Evolutionary conservation across 2,113 vertebrate species (phyloP).

Genomic region (Hepsetus odoe): DNA sequence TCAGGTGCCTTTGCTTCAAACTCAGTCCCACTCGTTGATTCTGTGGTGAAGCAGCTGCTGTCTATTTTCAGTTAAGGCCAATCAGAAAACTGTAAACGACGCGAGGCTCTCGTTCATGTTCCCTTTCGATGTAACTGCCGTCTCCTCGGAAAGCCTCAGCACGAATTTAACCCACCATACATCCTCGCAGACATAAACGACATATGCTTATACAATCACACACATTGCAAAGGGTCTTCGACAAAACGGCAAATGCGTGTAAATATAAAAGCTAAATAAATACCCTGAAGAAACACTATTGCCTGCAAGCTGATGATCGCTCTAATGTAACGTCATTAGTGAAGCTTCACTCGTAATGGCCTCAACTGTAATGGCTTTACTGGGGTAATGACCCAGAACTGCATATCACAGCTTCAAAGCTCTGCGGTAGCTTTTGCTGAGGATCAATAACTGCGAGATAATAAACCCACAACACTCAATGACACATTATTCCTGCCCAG

Average conservation of each 20-base stretch:
- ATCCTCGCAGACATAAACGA: background rate
- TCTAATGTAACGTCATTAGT: background rate
- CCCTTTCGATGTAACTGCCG: background rate
- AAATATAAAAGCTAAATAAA: background rate
- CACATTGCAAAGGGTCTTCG: background rate
- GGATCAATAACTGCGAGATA: slow-evolving; percentile 7
- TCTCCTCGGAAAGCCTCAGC: background rate
- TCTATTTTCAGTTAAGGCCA: slow-evolving; percentile 12
- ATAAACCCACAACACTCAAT: background rate
- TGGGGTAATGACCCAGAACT: slow-evolving; percentile 17
- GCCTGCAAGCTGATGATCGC: background rate
- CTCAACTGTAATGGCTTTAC: background rate
- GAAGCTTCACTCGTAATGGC: background rate
- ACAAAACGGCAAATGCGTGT: background rate
- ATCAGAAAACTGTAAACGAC: background rate
- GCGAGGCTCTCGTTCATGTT: background rate
- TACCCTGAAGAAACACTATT: background rate
- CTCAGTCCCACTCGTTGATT: background rate
- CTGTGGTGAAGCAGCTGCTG: background rate
- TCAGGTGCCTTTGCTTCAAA: background rate
- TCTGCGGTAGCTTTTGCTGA: background rate
- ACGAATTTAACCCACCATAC: background rate
- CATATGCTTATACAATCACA: background rate
- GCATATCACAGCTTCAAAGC: background rate
- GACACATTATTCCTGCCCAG: slow-evolving; percentile 6